Conservation (phyloP, 2,888 invertebrate species). For the Drosophila antonietae region DNA sequence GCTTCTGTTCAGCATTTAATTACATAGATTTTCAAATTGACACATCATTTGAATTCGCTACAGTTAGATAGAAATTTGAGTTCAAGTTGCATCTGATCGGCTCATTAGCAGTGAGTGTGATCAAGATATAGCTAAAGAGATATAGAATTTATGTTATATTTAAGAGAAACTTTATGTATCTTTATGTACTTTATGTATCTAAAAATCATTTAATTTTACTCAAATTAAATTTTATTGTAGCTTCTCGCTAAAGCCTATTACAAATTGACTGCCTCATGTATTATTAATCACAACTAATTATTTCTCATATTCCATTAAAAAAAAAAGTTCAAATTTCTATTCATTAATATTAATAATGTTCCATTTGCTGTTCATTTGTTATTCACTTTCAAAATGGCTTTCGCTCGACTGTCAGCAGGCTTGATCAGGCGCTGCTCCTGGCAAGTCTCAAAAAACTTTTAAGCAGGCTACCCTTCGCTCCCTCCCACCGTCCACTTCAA, state of each 20-base stretch:
- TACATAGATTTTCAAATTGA: slow-evolving; percentile 46
- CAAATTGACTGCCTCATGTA: neutral
- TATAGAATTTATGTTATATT: too few species aligned
- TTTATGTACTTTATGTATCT: too few species aligned
- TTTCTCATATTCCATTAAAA: neutral
- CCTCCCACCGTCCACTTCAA: neutral
- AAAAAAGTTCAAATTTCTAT: neutral
- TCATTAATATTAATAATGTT: slow-evolving; percentile 12
- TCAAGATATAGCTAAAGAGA: neutral
- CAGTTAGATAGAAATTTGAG: neutral
- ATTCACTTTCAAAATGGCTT: slow-evolving; percentile 25
- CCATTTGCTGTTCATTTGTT: slow-evolving; percentile 9
- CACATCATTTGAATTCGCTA: slow-evolving; percentile 12
- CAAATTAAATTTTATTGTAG: too few species aligned
- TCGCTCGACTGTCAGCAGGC: slow-evolving; percentile 45
- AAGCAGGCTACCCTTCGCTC: neutral
- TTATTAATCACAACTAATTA: slow-evolving; percentile 8
- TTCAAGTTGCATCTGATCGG: neutral
- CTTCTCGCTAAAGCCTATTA: too few species aligned
- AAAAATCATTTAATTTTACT: too few species aligned
- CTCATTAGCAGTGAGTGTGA: neutral
- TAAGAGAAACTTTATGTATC: too few species aligned
- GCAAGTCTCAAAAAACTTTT: slow-evolving; percentile 15
- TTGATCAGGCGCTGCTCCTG: slow-evolving; percentile 27
- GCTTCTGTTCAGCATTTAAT: slow-evolving; percentile 52